Evolutionary conservation across 1,140 invertebrate genomes (phyloP), one percentile per base, ranked within the genome.

Genomic region (Vanessa atalanta): DNA sequence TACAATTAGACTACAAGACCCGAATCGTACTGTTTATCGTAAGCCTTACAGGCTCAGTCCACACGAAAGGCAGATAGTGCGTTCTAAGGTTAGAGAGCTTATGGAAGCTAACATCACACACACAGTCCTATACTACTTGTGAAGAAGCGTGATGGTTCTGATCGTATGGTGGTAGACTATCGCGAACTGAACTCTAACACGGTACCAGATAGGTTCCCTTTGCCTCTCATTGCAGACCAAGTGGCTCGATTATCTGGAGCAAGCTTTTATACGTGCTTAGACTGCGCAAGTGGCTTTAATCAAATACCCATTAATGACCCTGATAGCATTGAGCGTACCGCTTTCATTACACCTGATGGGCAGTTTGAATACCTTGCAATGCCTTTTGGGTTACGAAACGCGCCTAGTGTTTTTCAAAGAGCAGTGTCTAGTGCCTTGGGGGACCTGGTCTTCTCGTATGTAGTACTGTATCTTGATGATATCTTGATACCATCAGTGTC

Each of bases 171-270:
- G 5, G 65, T 66, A 12, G 65, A 66, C 23, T 66, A 50, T 66
- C 47, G 65, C 12, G 48, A 20, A 8, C 23, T 66, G 7, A 66
- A 66, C 15, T 15, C 26, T 16, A 66, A 43, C 15, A 66, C 47
- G 15, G 23, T 50, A 7, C 31, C 15, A 51, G 65, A 66, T n/a
- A 48, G 66, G 11, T 74, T 43, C 23, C 94, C 94, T 0, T 65
- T 95, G 4, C 94, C 94, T 0, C 53, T 86, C 9, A 93, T 94
- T 9, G 88, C 92, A 20, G 92, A 94, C 48, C 82, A 82, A 15
- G 76, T 95, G 6, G 87, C 92, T 71, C 43, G 79, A 23, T 78
- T 83, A 15, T 16, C 26, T 3, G 67, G 65, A 16, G 70, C 57
- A 47, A 79, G 72, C 23, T 85, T 70, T 79, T 83, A 73, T 67